Percentiles rank a stretch among this genome's conserved stretches.
phyloP scores from a whole-genome alignment of 2,113 vertebrate genomes.

The Phyllostomus hastatus region DNA sequence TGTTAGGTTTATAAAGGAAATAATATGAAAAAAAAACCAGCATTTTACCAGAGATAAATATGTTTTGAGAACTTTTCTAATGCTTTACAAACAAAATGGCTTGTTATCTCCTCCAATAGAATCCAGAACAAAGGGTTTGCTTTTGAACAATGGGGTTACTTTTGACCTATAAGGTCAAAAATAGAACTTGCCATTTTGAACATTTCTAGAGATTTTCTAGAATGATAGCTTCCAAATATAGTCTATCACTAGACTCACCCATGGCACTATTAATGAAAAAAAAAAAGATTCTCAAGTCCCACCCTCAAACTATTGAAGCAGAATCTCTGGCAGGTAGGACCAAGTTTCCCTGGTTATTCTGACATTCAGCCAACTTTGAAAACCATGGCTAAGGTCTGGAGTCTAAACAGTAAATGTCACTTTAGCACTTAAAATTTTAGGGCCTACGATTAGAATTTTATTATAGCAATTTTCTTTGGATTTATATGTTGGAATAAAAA shows the following conservation, averaged over 20 bases:
- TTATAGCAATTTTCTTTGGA: conserved; percentile 43
- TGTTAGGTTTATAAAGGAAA: conserved; percentile 19
- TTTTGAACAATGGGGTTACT: conserved; percentile 12
- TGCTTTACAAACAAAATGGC: not conserved
- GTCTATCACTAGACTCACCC: not conserved
- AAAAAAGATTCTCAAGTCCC: not conserved
- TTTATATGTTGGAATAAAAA: conserved; percentile 32
- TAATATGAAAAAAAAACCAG: not conserved
- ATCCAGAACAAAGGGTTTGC: not conserved
- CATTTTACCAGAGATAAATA: not conserved
- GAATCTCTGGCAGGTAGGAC: not conserved
- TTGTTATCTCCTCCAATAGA: conserved; percentile 19
- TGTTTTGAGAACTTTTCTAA: conserved; percentile 11
- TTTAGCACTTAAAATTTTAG: conserved; percentile 36
- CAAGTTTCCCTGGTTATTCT: not conserved
- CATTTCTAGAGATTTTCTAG: not conserved
- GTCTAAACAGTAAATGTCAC: not conserved
- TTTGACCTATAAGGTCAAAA: conserved; percentile 18
- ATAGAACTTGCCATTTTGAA: conserved; percentile 16
- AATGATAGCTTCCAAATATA: not conserved
- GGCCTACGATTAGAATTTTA: conserved; percentile 12
- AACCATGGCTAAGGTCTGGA: not conserved
- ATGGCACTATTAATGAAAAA: not conserved
- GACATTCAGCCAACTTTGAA: conserved; percentile 27
- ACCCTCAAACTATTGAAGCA: not conserved